Base-by-base conservation (phyloP, 1,140 invertebrate genomes). In the Bemisia tabaci region DNA sequence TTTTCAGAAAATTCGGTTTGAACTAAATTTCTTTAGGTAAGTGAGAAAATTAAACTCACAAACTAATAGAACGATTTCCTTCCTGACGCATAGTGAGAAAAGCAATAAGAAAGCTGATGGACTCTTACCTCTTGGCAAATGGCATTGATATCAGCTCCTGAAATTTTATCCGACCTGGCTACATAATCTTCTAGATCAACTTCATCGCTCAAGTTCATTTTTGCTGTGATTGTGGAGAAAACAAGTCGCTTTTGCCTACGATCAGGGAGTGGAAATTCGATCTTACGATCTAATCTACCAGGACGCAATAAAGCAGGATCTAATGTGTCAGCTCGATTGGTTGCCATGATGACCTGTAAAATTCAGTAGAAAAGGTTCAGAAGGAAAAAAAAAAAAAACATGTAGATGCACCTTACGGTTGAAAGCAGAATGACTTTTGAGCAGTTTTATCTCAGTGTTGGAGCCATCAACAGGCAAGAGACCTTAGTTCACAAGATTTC, bases 121-220 rank as follows among this genome's bases (percentile, higher is more conserved):
- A 48, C 33, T 9, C 33, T 85, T 63, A 95, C 94, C 81, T 99
- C 97, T 81, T 99, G 97, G 78, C 96, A 99, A 74, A 99, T 99
- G 26, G 97, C 95, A 79, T 99, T 99, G 69, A 99, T 99, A 75
- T 99, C 97, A 62, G 97, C 97, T 62, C 97, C 96, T 67, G 95
- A 98, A 72, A 99, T 98, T 79, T 93, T 91, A 76, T 99, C 97
- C 0, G 97, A 96, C 22, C 97, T 82, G 12, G 97, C 95, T 12
- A 99, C 95, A 80, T 95, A 99, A 81, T 99, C 97, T 77, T 99
- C 97, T 1, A 99, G 78, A 79, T 99, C 97, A 1, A 99, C 95
- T 78, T 99, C 97, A 76, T 99, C 97, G 70, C 93, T 96, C n/a
- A 99, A 81, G 80, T 99, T 99, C 97, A 99, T 99, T 77, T 94